Evolutionary conservation across 37 sponge, comb jelly and placozoan species (phyloP).

Genomic region (Dysidea cf. avara): DNA sequence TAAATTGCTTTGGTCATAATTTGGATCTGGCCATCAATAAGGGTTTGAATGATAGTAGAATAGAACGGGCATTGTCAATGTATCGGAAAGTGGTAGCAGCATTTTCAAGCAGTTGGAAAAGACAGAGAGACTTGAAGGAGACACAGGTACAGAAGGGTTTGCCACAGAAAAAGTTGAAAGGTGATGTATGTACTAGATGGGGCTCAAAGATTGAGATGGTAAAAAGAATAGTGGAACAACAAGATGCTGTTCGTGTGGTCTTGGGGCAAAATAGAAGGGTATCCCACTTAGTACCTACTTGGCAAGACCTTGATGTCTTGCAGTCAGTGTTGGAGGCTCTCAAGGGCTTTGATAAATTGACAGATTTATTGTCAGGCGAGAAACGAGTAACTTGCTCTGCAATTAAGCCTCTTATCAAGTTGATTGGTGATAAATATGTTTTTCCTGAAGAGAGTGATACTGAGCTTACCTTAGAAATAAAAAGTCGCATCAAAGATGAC

Average conservation of each 20-base stretch:
- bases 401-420: slow-evolving; percentile 3
- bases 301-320: slow-evolving; percentile 34
- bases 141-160: slow-evolving; percentile 1
- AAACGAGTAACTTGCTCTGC: slow-evolving; percentile 23
- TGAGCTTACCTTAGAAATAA: slow-evolving; percentile 24
- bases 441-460: slow-evolving; percentile 5
- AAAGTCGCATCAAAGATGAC: slow-evolving; percentile 18
- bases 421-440: not conserved
- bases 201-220: slow-evolving; percentile 20
- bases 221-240: slow-evolving; percentile 14
- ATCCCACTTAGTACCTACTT: slow-evolving; percentile 22
- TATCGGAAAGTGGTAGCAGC: slow-evolving; percentile 11
- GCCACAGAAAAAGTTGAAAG: slow-evolving; percentile 7
- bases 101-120: slow-evolving; percentile 21
- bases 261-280: slow-evolving; percentile 22
- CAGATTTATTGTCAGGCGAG: slow-evolving; percentile 29
- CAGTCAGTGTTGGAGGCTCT: slow-evolving; percentile 8
- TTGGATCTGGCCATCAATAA: not conserved
- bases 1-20: slow-evolving; percentile 25
- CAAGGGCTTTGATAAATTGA: slow-evolving; percentile 9
- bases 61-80: not conserved
- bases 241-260: slow-evolving; percentile 22
- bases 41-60: slow-evolving; percentile 5
- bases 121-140: not conserved
- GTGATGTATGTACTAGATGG: slow-evolving; percentile 33